Conservation (phyloP, 92 coral and sea anemone species). For the Scolanthus callimorphus region DNA sequence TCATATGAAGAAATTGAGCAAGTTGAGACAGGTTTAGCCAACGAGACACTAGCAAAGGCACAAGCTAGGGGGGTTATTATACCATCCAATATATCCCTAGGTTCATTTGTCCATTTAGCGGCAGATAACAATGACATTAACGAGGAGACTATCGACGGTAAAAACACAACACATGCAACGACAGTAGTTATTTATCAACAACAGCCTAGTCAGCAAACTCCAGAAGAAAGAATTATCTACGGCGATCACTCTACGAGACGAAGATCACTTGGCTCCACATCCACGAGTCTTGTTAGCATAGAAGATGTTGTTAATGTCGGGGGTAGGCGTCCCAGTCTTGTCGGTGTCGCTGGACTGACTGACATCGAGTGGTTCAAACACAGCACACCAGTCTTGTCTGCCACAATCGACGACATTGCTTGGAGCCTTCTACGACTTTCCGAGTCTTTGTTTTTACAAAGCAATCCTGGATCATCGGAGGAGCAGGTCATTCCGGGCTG, state of each 20-base stretch:
- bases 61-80: slow-evolving; percentile 9
- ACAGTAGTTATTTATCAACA: neutral
- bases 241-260: slow-evolving; percentile 2
- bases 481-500: neutral
- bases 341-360: neutral
- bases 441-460: too few relatives aligned
- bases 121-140: slow-evolving; percentile 24
- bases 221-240: neutral
- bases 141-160: too few relatives aligned
- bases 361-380: slow-evolving; percentile 7
- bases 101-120: slow-evolving; percentile 13
- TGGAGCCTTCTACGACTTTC: slow-evolving; percentile 18
- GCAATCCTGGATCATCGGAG: neutral
- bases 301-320: slow-evolving; percentile 13
- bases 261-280: neutral
- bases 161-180: too few relatives aligned
- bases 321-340: slow-evolving; percentile 22
- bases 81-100: slow-evolving; percentile 16
- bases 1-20: too few relatives aligned
- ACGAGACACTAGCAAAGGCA: slow-evolving; percentile 16
- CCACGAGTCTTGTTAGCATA: neutral
- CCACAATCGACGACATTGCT: slow-evolving; percentile 1
- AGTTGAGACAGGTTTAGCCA: too few relatives aligned
- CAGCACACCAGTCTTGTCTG: neutral
- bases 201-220: slow-evolving; percentile 7